phyloP scores from a whole-genome alignment of 2,888 invertebrate species.

The Zhuqinia jingwanae region DNA sequence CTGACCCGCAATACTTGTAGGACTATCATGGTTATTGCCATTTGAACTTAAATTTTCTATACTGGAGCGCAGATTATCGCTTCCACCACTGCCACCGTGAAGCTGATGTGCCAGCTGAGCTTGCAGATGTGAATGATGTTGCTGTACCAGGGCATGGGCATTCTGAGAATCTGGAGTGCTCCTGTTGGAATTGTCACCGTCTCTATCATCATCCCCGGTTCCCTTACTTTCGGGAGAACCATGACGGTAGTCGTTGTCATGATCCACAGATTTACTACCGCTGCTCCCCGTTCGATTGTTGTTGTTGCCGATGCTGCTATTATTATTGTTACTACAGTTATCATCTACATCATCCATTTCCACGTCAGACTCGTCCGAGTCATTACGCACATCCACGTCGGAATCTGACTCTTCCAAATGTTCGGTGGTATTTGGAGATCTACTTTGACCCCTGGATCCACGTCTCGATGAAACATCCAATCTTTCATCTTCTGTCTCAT shows the following conservation, averaged over 20 bases:
- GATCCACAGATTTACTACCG: conserved; percentile 71
- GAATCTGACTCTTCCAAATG: conserved; percentile 60
- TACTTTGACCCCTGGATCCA: conserved; percentile 61
- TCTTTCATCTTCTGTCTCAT: conserved; percentile 62
- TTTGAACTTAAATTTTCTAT: conserved; percentile 69
- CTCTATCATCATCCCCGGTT: conserved; percentile 62
- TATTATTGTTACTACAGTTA: conserved; percentile 69
- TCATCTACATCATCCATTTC: conserved; percentile 71
- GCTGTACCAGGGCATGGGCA: conserved; percentile 66
- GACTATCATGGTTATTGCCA: conserved; percentile 64
- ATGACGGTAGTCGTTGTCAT: conserved; percentile 71
- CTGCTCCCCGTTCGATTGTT: conserved; percentile 63
- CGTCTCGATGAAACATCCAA: conserved; percentile 25
- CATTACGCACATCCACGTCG: conserved; percentile 61
- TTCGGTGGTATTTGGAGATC: conserved; percentile 61
- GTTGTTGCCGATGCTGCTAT: conserved; percentile 52
- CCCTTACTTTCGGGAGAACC: conserved; percentile 75
- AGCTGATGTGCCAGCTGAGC: conserved; percentile 69
- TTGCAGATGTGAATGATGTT: conserved; percentile 65
- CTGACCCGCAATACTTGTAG: conserved; percentile 49
- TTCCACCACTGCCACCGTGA: conserved; percentile 26
- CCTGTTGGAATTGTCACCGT: conserved; percentile 68
- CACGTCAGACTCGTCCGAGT: conserved; percentile 68
- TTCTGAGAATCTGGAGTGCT: conserved; percentile 74
- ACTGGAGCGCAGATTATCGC: conserved; percentile 57